These are phyloP conservation scores for Ibycter americanus DNA, from an alignment of 2,797 vertebrate genomes.

Conservation along the genomic window DNA sequence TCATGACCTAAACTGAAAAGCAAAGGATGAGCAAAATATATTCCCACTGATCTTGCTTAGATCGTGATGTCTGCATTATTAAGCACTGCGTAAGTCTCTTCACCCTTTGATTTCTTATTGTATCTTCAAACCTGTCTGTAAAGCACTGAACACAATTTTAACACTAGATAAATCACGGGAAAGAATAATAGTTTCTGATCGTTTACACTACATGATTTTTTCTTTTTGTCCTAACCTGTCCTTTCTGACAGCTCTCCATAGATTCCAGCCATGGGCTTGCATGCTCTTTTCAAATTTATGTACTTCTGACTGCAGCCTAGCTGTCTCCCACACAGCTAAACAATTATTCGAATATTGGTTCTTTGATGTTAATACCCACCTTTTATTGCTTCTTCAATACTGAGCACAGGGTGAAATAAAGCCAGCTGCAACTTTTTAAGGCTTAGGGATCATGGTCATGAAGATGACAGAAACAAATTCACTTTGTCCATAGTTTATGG, in stretches of 20 bases:
- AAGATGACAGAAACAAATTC: constrained; percentile 41
- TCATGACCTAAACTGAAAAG: not conserved
- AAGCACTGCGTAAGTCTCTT: not conserved
- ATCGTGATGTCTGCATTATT: not conserved
- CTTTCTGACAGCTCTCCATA: not conserved
- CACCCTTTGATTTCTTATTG: constrained; percentile 17
- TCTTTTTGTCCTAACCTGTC: not conserved
- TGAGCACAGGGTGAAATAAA: constrained; percentile 22
- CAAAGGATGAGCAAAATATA: not conserved
- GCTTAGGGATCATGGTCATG: constrained; percentile 16
- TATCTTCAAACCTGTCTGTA: not conserved
- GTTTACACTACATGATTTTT: not conserved
- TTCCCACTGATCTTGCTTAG: not conserved
- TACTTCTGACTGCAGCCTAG: not conserved
- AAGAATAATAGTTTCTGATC: constrained; percentile 16
- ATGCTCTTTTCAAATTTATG: constrained; percentile 35
- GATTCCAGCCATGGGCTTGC: not conserved
- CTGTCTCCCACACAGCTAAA: constrained; percentile 17
- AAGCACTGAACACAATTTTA: not conserved
- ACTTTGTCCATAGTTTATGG: constrained; percentile 30
- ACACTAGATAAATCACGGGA: not conserved
- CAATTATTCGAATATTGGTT: constrained; percentile 40
- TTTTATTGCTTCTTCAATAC: constrained; percentile 59
- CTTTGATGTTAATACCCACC: constrained; percentile 22
- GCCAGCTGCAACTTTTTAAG: constrained; percentile 45